Conservation (phyloP, 2,888 invertebrate species). For the Epinotia bilunana region DNA sequence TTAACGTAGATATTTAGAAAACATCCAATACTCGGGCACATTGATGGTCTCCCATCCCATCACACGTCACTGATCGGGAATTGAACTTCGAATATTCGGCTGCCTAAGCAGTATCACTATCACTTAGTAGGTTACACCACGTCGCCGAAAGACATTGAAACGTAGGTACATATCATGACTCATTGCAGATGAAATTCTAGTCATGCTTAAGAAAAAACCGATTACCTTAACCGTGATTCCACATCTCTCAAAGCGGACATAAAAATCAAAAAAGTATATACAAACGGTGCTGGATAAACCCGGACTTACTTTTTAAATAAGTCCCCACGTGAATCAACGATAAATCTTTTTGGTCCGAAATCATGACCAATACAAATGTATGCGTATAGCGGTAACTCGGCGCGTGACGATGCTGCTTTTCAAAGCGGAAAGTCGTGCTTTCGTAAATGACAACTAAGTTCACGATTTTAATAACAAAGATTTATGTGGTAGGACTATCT, state of each 20-base stretch:
- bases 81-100: too few species aligned
- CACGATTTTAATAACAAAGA: not conserved
- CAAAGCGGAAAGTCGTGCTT: constrained; percentile 34
- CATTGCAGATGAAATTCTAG: constrained; percentile 16
- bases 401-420: constrained; percentile 17
- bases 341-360: constrained; percentile 17
- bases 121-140: too few species aligned
- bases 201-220: constrained; percentile 21
- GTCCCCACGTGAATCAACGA: constrained; percentile 8
- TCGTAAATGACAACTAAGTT: constrained; percentile 8
- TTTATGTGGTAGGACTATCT: not conserved
- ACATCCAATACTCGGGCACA: too few species aligned
- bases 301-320: constrained; percentile 7
- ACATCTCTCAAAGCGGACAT: not conserved
- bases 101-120: too few species aligned
- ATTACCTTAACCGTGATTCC: not conserved
- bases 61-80: too few species aligned
- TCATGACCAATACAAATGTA: constrained; percentile 18
- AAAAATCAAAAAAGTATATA: not conserved
- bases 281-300: not conserved
- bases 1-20: too few species aligned
- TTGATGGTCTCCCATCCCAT: too few species aligned
- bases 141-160: not conserved
- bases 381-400: constrained; percentile 18
- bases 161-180: not conserved